These are phyloP conservation scores for Drosophila pandora DNA, from an alignment of 1,140 invertebrate species.

Conservation along the genomic window DNA sequence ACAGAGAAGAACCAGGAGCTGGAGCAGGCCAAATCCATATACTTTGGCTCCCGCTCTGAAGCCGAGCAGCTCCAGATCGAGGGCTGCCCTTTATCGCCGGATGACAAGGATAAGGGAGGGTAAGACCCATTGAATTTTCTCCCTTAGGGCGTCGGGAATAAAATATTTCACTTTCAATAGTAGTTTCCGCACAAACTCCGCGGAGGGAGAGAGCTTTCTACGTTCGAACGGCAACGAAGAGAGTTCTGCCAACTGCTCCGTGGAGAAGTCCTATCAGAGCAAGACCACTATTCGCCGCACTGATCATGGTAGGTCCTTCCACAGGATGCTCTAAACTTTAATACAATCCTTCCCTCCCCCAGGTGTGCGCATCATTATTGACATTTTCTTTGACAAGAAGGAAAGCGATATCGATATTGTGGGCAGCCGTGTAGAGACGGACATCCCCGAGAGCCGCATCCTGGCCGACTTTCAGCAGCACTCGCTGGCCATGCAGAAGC, in stretches of 20 bases:
- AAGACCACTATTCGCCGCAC: constrained; percentile 70
- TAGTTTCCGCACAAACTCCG: constrained; percentile 11
- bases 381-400: constrained; percentile 71
- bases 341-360: neutral
- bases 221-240: constrained; percentile 15
- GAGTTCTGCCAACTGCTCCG: neutral
- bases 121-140: neutral
- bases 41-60: constrained; percentile 33
- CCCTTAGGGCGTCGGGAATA: neutral
- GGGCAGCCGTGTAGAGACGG: constrained; percentile 73
- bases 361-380: constrained; percentile 78
- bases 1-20: constrained; percentile 69
- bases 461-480: constrained; percentile 69
- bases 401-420: constrained; percentile 59
- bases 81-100: constrained; percentile 9
- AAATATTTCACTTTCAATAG: neutral
- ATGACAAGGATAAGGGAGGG: constrained; percentile 3
- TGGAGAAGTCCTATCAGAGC: constrained; percentile 62
- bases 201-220: constrained; percentile 22
- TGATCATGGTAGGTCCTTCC: constrained; percentile 37
- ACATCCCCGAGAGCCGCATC: constrained; percentile 74
- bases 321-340: neutral
- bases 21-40: constrained; percentile 58
- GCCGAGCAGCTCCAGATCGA: constrained; percentile 9
- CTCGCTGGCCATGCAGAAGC: constrained; percentile 42